phyloP scores from a whole-genome alignment of 2,888 invertebrate species.

The Habrosyne pyritoides region DNA sequence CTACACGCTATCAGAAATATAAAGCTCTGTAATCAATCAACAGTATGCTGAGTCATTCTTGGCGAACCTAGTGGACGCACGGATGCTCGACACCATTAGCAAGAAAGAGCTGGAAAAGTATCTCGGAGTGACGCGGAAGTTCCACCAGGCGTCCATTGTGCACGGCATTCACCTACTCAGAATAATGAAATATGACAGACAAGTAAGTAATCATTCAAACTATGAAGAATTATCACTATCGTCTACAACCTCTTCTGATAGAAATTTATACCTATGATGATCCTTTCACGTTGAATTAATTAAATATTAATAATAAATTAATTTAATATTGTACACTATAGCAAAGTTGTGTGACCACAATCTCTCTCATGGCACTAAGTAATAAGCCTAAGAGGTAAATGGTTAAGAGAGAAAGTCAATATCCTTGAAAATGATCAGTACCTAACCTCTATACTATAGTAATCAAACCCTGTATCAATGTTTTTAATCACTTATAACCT shows the following conservation, averaged over 20 bases:
- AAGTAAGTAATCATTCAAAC: conserved; percentile 77
- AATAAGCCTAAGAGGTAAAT: no score
- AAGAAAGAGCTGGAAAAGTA: conserved; percentile 97
- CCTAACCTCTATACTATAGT: no score
- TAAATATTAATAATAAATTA: no score
- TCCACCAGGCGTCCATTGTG: conserved; percentile 97
- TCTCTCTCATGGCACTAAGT: no score
- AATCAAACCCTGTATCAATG: no score
- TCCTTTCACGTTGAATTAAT: no score
- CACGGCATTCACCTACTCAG: conserved; percentile 96
- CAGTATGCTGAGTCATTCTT: conserved; percentile 95
- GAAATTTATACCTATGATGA: background rate
- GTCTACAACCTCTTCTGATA: background rate
- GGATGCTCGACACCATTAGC: conserved; percentile 95
- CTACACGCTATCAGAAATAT: background rate
- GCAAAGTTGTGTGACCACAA: no score
- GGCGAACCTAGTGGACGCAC: conserved; percentile 95
- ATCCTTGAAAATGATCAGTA: no score
- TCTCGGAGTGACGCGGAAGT: conserved; percentile 95
- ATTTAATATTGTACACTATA: no score
- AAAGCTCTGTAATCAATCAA: conserved; percentile 23
- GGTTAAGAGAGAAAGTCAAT: no score
- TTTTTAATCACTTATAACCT: no score
- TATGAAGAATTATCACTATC: background rate
- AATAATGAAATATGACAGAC: conserved; percentile 96